phyloP scores from a whole-genome alignment of 2,113 vertebrate species.

The Charina bottae region DNA sequence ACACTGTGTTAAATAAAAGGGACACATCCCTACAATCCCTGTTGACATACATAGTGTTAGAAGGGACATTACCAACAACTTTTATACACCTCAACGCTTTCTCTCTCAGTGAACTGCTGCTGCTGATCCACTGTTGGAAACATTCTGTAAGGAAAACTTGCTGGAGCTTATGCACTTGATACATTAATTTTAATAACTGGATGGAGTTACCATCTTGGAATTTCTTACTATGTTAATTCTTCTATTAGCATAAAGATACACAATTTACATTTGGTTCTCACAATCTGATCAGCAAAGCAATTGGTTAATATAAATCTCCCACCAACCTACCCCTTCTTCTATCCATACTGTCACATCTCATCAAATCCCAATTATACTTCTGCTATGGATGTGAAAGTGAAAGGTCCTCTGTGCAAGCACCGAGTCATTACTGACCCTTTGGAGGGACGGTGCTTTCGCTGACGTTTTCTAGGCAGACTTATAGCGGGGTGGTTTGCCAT shows the following conservation, averaged over 20 bases:
- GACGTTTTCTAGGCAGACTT: too few relatives aligned
- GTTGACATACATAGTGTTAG: not conserved
- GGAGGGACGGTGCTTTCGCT: too few relatives aligned
- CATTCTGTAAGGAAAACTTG: not conserved
- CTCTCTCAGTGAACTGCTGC: not conserved
- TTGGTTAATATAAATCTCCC: not conserved
- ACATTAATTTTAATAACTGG: not conserved
- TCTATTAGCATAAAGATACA: not conserved
- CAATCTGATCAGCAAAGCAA: not conserved
- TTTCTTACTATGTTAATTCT: not conserved
- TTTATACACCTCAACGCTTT: not conserved
- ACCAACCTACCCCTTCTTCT: not conserved
- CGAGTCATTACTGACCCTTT: too few relatives aligned
- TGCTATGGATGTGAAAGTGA: not conserved
- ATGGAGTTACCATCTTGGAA: not conserved
- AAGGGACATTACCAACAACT: not conserved
- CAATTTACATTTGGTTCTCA: constrained; percentile 5
- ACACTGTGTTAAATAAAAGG: not conserved
- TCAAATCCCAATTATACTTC: not conserved
- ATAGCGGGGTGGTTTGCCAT: too few relatives aligned
- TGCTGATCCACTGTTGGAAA: not conserved
- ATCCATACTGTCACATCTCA: not conserved
- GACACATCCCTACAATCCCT: not conserved
- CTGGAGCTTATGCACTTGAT: not conserved
- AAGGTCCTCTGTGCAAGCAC: too few relatives aligned